These are phyloP conservation scores for Lydus trimaculatus DNA, from an alignment of 2,888 invertebrate genomes.

Conservation along the genomic window DNA sequence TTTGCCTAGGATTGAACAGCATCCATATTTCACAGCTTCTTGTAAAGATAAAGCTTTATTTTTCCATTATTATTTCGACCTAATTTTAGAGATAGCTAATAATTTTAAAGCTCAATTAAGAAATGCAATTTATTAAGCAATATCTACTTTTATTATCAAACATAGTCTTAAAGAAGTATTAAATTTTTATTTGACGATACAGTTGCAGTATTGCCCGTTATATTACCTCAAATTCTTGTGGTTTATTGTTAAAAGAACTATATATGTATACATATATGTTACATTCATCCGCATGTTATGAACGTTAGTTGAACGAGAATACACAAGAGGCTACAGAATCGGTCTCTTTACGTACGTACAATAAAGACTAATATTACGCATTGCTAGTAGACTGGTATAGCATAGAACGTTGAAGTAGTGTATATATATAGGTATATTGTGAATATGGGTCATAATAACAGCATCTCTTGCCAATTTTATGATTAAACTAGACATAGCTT, in stretches of 20 bases:
- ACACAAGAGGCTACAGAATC: background rate
- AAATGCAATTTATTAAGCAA: slow-evolving; percentile 11
- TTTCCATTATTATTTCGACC: background rate
- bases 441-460: background rate
- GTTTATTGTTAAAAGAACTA: slow-evolving; percentile 20
- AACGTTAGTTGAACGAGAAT: background rate
- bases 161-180: slow-evolving; percentile 15
- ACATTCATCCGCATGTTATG: slow-evolving; percentile 9
- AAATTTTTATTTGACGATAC: slow-evolving; percentile 22
- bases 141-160: slow-evolving; percentile 3
- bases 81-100: background rate
- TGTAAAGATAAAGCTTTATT: too few species aligned
- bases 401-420: too few species aligned
- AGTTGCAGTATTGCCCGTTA: slow-evolving; percentile 6
- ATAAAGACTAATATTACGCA: slow-evolving; percentile 29
- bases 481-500: slow-evolving; percentile 24
- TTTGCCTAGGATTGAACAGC: too few species aligned
- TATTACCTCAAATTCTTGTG: slow-evolving; percentile 13
- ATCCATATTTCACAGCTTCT: too few species aligned
- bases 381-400: slow-evolving; percentile 31
- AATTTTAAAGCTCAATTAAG: background rate
- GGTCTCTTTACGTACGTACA: slow-evolving; percentile 15
- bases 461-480: slow-evolving; percentile 24
- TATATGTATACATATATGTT: background rate
- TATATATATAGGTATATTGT: slow-evolving; percentile 22